Conservation (phyloP, 2,797 vertebrate species). For the Euthynnus affinis region DNA sequence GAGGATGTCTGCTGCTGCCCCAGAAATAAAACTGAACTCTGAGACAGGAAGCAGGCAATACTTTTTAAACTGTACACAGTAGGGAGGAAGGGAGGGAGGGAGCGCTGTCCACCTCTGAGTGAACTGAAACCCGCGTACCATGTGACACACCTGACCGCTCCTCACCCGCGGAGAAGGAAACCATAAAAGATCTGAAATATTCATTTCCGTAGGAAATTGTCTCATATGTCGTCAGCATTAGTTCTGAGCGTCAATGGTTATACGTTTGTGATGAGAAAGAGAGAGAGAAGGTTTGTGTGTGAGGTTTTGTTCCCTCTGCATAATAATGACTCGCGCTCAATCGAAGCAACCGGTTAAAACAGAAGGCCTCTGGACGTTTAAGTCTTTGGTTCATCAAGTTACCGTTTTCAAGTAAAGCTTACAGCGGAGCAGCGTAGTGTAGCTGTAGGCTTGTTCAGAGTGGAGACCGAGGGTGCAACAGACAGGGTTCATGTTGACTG, state of each 20-base stretch:
- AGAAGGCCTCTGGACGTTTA: conserved; percentile 78
- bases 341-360: conserved; percentile 43
- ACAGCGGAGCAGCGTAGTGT: conserved; percentile 58
- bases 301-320: conserved; percentile 46
- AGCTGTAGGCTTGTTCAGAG: conserved; percentile 53
- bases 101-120: conserved; percentile 25
- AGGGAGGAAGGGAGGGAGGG: conserved; percentile 37
- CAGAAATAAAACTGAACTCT: conserved; percentile 45
- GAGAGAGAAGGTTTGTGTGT: conserved; percentile 19
- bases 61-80: conserved; percentile 73
- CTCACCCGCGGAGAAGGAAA: conserved; percentile 37
- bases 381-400: conserved; percentile 84
- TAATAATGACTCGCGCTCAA: conserved; percentile 46
- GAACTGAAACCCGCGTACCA: conserved; percentile 51
- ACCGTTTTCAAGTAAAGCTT: conserved; percentile 72
- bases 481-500: conserved; percentile 10
- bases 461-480: conserved; percentile 10
- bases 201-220: conserved; percentile 79
- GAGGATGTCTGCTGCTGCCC: conserved; percentile 63
- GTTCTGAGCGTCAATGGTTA: conserved; percentile 41
- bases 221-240: conserved; percentile 55
- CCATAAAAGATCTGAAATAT: conserved; percentile 56
- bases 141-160: conserved; percentile 19
- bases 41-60: conserved; percentile 56
- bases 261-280: conserved; percentile 39